Conservation (phyloP, 2,797 vertebrate species). For the Gambusia yucatana region DNA sequence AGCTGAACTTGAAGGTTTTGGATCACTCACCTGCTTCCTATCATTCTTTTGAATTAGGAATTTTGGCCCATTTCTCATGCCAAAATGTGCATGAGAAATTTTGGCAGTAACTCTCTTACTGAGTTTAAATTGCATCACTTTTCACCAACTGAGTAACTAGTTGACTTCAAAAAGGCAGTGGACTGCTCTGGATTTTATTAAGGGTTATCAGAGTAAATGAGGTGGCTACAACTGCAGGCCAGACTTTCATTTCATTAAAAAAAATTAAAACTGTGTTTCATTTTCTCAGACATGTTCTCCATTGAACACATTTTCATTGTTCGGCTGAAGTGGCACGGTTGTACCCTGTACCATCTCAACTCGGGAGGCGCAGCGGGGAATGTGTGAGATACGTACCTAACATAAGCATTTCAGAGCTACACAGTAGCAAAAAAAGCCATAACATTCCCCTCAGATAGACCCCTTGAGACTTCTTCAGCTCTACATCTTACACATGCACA, state of each 20-base stretch:
- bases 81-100: no score
- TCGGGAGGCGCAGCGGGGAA: conserved; percentile 9
- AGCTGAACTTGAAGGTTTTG: neutral
- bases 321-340: conserved; percentile 24
- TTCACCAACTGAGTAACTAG: neutral
- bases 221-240: neutral
- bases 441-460: conserved; percentile 61
- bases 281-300: conserved; percentile 26
- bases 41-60: neutral
- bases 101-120: neutral
- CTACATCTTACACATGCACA: conserved; percentile 1
- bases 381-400: neutral
- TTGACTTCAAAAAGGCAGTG: neutral
- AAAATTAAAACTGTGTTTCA: neutral
- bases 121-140: neutral
- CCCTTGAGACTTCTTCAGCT: conserved; percentile 48
- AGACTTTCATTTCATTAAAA: neutral
- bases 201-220: neutral
- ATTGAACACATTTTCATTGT: conserved; percentile 40
- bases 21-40: neutral
- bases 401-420: conserved; percentile 54
- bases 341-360: conserved; percentile 8
- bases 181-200: neutral
- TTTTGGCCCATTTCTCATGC: neutral
- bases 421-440: conserved; percentile 43